Evolutionary conservation across 1,140 invertebrate species (phyloP), one percentile per base, ranked within the genome.

Genomic region (Heliconius melpomene): DNA sequence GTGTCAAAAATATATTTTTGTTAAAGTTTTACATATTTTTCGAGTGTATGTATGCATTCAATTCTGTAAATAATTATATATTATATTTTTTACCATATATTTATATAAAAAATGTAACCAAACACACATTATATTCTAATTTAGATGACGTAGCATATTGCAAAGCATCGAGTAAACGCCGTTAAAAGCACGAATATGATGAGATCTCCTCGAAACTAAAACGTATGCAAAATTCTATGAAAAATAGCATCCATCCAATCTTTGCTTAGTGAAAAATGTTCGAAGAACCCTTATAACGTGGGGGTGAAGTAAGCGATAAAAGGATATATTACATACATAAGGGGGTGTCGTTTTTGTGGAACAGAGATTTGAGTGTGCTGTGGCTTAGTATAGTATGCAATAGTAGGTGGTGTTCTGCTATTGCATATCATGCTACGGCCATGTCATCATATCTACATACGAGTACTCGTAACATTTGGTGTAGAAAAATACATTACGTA

Each of bases 151-250:
- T 23, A n/a, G 54, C 54, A 57, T 3, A 57, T 23, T 57, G 54
- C 20, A 11, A 57, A 57, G 54, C n/a, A 20, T 57, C 54, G n/a
- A 57, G 54, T 8, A 57, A 79, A 81, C 82, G 74, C 80, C 79
- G 83, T 77, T 82, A 78, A 84, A 79, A 84, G 75, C 83, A 82
- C 82, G 75, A 82, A 79, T 78, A 79, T 79, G 78, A 86, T 84
- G 82, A 83, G 84, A 84, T 84, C 81, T 84, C 84, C 81, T 84
- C 70, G 78, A 84, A 84, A 84, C 85, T 83, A 83, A 82, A 83
- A 83, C 86, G 86, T 87, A 87, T 87, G 87, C 86, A 86, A 87
- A 88, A 87, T 89, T 86, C 81, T 74, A 84, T 81, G 83, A 89
- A 86, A 85, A 82, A 83, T 81, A 76, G 82, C 85, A 81, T 79